Evolutionary conservation across 2,797 vertebrate genomes (phyloP).

Genomic region (Enteromius radiatus): DNA sequence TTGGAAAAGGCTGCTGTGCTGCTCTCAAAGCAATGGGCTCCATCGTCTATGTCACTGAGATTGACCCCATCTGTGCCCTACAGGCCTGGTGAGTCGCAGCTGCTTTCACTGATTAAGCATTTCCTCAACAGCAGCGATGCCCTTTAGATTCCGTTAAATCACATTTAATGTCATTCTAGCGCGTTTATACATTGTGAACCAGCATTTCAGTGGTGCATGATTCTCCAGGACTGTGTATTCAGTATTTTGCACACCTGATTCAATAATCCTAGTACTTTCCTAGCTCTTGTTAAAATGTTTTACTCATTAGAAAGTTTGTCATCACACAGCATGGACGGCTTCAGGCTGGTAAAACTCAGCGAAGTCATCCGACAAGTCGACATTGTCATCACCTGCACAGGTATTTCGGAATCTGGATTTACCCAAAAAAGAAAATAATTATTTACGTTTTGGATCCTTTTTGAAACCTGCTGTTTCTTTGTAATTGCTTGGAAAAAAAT

Average conservation of each 20-base stretch:
- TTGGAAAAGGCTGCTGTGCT: conserved; percentile 95
- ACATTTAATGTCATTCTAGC: background rate
- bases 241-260: background rate
- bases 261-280: background rate
- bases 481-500: background rate
- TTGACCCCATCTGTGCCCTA: conserved; percentile 96
- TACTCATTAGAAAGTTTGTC: background rate
- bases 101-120: background rate
- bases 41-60: conserved; percentile 96
- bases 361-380: conserved; percentile 98
- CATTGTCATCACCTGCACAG: conserved; percentile 98
- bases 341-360: conserved; percentile 95
- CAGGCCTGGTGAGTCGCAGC: conserved; percentile 88
- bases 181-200: background rate
- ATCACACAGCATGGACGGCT: conserved; percentile 92
- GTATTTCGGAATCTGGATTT: conserved; percentile 63
- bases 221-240: background rate
- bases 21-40: conserved; percentile 97
- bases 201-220: background rate
- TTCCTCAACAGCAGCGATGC: conserved; percentile 1
- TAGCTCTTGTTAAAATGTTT: background rate
- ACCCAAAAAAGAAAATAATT: too few species aligned
- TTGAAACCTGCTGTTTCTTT: background rate
- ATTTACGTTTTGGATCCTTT: background rate
- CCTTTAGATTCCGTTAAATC: background rate